Percentiles rank a stretch among this genome's conserved stretches.
These are phyloP conservation scores for Drosophila austrosaltans DNA, from an alignment of 2,888 invertebrate species.

Conservation along the genomic window DNA sequence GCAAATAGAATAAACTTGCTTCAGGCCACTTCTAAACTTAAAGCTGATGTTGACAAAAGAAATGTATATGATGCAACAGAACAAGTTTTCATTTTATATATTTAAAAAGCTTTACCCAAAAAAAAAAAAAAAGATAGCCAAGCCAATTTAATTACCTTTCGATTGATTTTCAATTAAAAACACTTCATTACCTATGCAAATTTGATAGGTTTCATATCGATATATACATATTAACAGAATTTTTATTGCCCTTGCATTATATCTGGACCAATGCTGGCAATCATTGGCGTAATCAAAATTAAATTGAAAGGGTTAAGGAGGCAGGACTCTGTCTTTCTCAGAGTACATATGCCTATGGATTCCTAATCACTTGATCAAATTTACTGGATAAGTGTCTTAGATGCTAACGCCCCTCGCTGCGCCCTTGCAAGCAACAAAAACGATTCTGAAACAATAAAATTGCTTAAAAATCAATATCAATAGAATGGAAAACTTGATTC, in stretches of 20 bases:
- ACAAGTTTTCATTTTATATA: too few relatives aligned
- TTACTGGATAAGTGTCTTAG: neutral
- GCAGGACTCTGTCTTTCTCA: too few relatives aligned
- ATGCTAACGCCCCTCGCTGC: too few relatives aligned
- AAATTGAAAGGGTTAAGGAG: neutral
- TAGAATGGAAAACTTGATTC: neutral
- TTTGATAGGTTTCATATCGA: neutral
- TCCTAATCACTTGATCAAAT: neutral
- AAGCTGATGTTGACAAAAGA: neutral
- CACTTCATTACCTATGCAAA: neutral
- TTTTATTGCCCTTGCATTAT: neutral
- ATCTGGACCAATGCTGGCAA: too few relatives aligned
- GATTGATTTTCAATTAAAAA: neutral
- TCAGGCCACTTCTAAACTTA: neutral
- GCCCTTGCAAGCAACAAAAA: neutral
- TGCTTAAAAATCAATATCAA: slow-evolving; percentile 3
- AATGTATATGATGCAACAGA: too few relatives aligned
- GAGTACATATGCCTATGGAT: too few relatives aligned
- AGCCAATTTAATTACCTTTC: neutral
- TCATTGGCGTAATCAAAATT: neutral
- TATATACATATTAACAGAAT: neutral
- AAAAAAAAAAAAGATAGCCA: too few relatives aligned
- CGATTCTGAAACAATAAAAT: neutral
- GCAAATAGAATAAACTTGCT: neutral
- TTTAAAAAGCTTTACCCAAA: too few relatives aligned